Conservation (phyloP, 2,888 invertebrate genomes). For the Cremastinae sp. region DNA sequence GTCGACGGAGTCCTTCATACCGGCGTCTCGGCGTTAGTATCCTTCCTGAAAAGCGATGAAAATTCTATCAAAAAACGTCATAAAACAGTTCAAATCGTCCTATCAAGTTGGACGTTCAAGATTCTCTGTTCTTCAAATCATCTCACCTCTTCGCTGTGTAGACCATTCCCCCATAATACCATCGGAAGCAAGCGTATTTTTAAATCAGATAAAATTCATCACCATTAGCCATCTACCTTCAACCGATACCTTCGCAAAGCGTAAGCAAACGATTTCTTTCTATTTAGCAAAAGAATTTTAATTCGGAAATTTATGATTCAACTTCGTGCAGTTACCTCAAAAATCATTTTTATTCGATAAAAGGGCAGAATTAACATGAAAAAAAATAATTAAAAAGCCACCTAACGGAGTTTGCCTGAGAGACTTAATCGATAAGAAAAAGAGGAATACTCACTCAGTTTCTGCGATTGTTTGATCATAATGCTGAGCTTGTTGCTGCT, state of each 20-base stretch:
- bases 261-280: no score
- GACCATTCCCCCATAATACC: slow-evolving; percentile 61
- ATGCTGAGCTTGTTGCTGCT: slow-evolving; percentile 72
- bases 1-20: slow-evolving; percentile 76
- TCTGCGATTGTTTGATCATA: slow-evolving; percentile 78
- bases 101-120: slow-evolving; percentile 3
- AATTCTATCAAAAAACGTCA: slow-evolving; percentile 57
- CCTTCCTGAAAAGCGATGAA: slow-evolving; percentile 77
- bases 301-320: no score
- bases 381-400: no score
- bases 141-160: slow-evolving; percentile 77
- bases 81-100: slow-evolving; percentile 37
- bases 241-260: slow-evolving; percentile 66
- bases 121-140: slow-evolving; percentile 21
- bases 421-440: no score
- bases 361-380: no score
- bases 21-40: slow-evolving; percentile 81
- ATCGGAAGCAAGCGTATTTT: slow-evolving; percentile 68
- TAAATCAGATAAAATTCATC: slow-evolving; percentile 68
- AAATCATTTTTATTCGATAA: no score
- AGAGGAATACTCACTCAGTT: slow-evolving; percentile 75
- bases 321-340: no score
- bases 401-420: no score
- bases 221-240: slow-evolving; percentile 71
- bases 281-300: no score